Evolutionary conservation across 2,113 vertebrate genomes (phyloP).

Genomic region (rat (Rattus norvegicus)): DNA sequence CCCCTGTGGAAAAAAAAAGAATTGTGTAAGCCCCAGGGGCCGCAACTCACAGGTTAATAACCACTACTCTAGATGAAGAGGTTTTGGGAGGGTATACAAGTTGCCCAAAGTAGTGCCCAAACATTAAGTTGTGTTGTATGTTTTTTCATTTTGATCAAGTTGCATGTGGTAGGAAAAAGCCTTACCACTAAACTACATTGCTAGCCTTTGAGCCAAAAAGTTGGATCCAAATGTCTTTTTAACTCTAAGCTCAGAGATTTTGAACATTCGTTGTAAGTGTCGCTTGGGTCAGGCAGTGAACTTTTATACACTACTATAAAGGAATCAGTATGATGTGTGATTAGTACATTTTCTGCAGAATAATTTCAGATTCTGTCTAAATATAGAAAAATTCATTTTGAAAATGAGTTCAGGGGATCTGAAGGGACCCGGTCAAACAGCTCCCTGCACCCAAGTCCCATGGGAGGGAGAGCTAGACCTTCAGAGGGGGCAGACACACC

Average conservation of each 20-base stretch:
- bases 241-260: not conserved
- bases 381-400: constrained; percentile 23
- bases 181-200: not conserved
- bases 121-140: not conserved
- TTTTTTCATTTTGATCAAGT: not conserved
- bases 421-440: no score
- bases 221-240: constrained; percentile 34
- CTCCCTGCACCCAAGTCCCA: no score
- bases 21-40: not conserved
- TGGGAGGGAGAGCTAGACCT: no score
- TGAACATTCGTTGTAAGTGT: not conserved
- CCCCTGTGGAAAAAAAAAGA: not conserved
- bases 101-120: not conserved
- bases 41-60: not conserved
- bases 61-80: not conserved
- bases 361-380: constrained; percentile 41
- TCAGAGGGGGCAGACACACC: no score
- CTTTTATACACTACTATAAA: constrained; percentile 4
- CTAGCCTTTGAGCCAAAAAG: not conserved
- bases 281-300: not conserved
- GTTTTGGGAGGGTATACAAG: not conserved
- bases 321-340: not conserved
- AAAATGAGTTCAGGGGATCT: not conserved
- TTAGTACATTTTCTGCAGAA: not conserved
- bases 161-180: not conserved